phyloP scores from a whole-genome alignment of 2,113 vertebrate genomes.

The Oxyruncus cristatus region DNA sequence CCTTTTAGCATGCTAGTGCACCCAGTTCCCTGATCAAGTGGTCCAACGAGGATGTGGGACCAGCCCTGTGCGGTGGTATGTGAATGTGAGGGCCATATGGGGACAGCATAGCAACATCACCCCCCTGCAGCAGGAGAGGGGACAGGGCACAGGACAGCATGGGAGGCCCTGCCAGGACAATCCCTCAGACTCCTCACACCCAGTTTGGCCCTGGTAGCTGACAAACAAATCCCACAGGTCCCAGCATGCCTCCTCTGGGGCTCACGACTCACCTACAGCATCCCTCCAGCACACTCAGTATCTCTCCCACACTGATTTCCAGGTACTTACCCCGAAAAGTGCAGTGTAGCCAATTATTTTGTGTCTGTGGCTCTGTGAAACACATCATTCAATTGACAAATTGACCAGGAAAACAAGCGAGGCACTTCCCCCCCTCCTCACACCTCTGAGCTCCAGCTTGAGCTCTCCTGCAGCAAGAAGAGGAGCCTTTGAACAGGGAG shows the following conservation, averaged over 20 bases:
- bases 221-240: neutral
- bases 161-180: neutral
- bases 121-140: neutral
- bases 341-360: neutral
- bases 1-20: neutral
- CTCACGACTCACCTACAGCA: neutral
- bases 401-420: neutral
- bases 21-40: neutral
- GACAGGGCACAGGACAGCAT: accelerated
- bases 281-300: neutral
- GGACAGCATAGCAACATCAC: accelerated
- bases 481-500: neutral
- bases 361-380: neutral
- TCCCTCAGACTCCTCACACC: no score
- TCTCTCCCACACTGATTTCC: neutral
- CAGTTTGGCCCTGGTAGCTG: neutral
- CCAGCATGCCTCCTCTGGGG: accelerated
- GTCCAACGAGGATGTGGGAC: accelerated
- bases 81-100: accelerated
- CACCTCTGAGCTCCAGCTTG: neutral
- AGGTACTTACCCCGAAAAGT: neutral
- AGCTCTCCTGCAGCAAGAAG: neutral
- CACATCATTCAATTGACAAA: neutral
- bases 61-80: neutral
- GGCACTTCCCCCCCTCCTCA: neutral